A percentile compares a stretch with the other conserved stretches of the same genome.
Conservation (phyloP, 1,140 invertebrate species). For the Odontomachus brunneus region DNA sequence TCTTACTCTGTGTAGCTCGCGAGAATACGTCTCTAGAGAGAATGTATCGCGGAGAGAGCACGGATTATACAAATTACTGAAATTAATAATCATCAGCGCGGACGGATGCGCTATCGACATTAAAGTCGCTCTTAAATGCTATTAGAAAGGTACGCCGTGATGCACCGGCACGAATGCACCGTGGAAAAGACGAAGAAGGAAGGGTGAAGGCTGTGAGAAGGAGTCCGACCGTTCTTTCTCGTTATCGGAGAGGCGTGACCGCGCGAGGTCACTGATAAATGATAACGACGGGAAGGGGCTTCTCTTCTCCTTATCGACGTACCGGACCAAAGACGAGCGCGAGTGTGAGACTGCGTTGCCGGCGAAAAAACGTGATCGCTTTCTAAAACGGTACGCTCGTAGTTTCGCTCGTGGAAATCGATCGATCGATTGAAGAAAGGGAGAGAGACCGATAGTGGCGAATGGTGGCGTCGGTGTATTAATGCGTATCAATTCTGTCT, state of each 20-base stretch:
- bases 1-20: too few relatives aligned
- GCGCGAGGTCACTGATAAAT: conserved; percentile 76
- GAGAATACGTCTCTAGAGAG: too few relatives aligned
- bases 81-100: not conserved
- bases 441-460: not conserved
- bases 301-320: conserved; percentile 55
- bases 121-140: conserved; percentile 19
- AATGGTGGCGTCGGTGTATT: too few relatives aligned
- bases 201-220: conserved; percentile 28
- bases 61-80: not conserved
- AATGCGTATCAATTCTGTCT: too few relatives aligned
- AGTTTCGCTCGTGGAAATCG: conserved; percentile 40
- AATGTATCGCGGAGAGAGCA: not conserved
- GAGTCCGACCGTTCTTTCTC: conserved; percentile 53
- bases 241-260: conserved; percentile 74
- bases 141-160: conserved; percentile 26
- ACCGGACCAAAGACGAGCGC: conserved; percentile 23
- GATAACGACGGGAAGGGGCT: conserved; percentile 62
- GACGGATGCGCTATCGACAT: conserved; percentile 21
- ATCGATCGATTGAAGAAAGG: conserved; percentile 3
- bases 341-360: conserved; percentile 9
- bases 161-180: conserved; percentile 23
- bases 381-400: conserved; percentile 69
- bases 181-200: conserved; percentile 23
- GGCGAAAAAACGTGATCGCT: conserved; percentile 61